Evolutionary conservation across 2,113 vertebrate genomes (phyloP).

Genomic region (Sterrhoptilus dennistouni): DNA sequence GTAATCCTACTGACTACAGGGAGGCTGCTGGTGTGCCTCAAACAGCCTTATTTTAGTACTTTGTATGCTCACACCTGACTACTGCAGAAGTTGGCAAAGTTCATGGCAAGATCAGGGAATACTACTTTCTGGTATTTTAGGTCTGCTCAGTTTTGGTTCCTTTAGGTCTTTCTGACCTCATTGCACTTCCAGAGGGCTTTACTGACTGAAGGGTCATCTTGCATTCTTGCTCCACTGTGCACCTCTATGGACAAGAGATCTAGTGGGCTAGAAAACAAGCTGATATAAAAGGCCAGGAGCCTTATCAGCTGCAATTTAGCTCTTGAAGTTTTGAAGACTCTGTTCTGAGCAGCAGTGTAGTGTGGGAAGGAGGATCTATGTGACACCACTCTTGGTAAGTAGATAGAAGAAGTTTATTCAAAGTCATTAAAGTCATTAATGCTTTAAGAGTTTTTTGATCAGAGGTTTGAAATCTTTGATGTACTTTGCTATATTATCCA

Average conservation of each 20-base stretch:
- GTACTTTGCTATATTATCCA: neutral
- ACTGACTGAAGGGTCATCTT: neutral
- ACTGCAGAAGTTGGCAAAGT: neutral
- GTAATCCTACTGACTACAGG: neutral
- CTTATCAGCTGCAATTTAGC: neutral
- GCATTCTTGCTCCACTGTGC: neutral
- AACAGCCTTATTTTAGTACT: neutral
- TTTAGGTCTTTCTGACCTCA: neutral
- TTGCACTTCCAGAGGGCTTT: neutral
- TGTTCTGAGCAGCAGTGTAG: neutral
- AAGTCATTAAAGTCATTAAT: neutral
- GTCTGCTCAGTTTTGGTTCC: neutral
- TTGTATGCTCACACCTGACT: neutral
- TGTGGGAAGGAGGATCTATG: neutral
- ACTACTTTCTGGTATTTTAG: neutral
- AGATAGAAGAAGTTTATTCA: neutral
- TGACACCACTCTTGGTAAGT: neutral
- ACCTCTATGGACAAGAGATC: neutral
- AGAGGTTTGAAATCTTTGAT: neutral
- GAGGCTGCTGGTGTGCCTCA: neutral
- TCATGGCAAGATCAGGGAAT: neutral
- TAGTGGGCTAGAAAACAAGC: neutral
- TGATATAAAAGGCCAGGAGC: neutral
- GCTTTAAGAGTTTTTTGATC: neutral
- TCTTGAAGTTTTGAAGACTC: neutral